Evolutionary conservation across 2,888 invertebrate species (phyloP).

Genomic region (Tubiluchus corallicola): DNA sequence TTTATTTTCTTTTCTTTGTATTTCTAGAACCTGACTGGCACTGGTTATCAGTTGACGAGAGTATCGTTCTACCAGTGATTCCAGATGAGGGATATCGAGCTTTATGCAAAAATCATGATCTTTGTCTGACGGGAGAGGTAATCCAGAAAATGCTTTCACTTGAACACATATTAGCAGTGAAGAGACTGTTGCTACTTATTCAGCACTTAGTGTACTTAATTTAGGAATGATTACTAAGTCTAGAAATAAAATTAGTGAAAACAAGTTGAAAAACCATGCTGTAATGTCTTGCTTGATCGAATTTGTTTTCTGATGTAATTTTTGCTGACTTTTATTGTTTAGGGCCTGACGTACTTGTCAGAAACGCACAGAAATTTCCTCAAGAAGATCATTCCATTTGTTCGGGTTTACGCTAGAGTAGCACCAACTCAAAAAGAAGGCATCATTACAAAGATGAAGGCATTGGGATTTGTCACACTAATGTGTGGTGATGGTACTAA

Average conservation of each 20-base stretch:
- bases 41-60: conserved; percentile 33
- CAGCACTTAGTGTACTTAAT: too few species aligned
- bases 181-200: too few species aligned
- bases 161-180: too few species aligned
- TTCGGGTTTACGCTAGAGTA: conserved; percentile 85
- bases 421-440: conserved; percentile 97
- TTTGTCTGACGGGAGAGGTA: conserved; percentile 86
- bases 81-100: conserved; percentile 31
- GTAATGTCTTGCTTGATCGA: too few species aligned
- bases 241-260: too few species aligned
- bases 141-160: too few species aligned
- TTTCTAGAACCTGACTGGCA: conserved; percentile 25
- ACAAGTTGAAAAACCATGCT: too few species aligned
- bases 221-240: too few species aligned
- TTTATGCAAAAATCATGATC: conserved; percentile 53
- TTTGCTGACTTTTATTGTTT: conserved; percentile 11
- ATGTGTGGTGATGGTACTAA: conserved; percentile 99
- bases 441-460: conserved; percentile 71
- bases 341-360: conserved; percentile 49
- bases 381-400: conserved; percentile 53
- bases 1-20: too few species aligned
- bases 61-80: conserved; percentile 18
- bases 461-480: conserved; percentile 65
- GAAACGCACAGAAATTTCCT: conserved; percentile 43
- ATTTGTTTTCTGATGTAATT: conserved; percentile 10